Base-by-base conservation (phyloP, 2,113 vertebrate genomes). In the Craseonycteris thonglongyai region DNA sequence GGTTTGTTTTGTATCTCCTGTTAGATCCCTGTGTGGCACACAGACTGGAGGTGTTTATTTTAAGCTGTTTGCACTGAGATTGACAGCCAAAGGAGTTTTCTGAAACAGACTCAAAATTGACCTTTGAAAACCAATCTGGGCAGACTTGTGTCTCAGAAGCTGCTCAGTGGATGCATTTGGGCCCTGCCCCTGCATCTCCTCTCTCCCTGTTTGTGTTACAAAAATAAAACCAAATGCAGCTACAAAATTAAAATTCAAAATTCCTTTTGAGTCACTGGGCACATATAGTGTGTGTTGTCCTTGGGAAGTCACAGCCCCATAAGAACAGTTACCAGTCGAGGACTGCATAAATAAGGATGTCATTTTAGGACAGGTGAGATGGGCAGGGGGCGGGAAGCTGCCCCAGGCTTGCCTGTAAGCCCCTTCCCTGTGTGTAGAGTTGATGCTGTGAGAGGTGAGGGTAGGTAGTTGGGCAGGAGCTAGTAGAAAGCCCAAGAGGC, bases 171-270 rank as follows among this genome's bases (percentile, higher is more conserved):
- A 66, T 83, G 15, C 13, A 4, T 10, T 59, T 54, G 90, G 66
- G 78, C 78, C 61, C 69, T 47, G 42, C 38, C 58, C 58, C 24
- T 75, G 61, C 21, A 7, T 21, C 38, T 68, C 81, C 74, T 59
- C 16, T 54, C 54, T 80, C 56, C 79, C 71, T 86, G 54, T 81
- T 58, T 94, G 68, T 94, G 69, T 95, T 76, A 78, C 19, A 66
- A 86, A 87, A 96, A 94, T 96, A 91, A 94, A 96, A 83, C 19
- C 61, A 87, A 75, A 72, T 33, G 45, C 40, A 83, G 28, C 35
- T 24, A 61, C 59, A 56, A 28, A 42, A n/a, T 49, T 58, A 28
- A 66, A 56, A 40, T 26, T 66, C 24, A 0, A 21, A 33, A 28
- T 83, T 87, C 63, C n/a, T 95, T 87, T 87, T n/a, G 47, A 87